Conservation (phyloP, 2,797 vertebrate genomes). For the Falco peregrinus region DNA sequence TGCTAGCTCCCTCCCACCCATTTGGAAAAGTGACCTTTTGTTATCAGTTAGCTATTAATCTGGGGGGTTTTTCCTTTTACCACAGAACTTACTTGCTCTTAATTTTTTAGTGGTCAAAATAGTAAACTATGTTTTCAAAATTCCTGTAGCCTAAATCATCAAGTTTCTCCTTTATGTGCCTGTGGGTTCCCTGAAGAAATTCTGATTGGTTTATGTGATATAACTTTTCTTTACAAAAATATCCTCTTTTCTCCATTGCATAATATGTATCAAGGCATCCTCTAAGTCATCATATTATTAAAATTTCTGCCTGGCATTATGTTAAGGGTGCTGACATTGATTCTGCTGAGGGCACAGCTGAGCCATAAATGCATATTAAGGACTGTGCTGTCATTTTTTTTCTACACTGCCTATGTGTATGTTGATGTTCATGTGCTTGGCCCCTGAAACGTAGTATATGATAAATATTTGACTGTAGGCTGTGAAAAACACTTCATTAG, state of each 20-base stretch:
- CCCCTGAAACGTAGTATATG: neutral
- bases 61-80: neutral
- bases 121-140: neutral
- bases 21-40: neutral
- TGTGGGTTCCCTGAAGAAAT: neutral
- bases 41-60: neutral
- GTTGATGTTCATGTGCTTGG: neutral
- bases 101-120: neutral
- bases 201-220: neutral
- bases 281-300: neutral
- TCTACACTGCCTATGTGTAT: neutral
- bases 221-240: neutral
- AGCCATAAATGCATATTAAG: neutral
- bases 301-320: neutral
- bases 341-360: neutral
- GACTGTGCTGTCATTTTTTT: neutral
- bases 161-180: neutral
- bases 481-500: neutral
- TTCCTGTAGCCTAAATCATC: neutral
- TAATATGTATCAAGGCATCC: neutral
- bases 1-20: neutral
- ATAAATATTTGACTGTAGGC: neutral
- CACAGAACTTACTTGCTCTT: neutral
- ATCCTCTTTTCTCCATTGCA: neutral
- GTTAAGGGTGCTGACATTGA: neutral